These are phyloP conservation scores for Orius insidiosus DNA, from an alignment of 1,140 invertebrate genomes.

Conservation along the genomic window DNA sequence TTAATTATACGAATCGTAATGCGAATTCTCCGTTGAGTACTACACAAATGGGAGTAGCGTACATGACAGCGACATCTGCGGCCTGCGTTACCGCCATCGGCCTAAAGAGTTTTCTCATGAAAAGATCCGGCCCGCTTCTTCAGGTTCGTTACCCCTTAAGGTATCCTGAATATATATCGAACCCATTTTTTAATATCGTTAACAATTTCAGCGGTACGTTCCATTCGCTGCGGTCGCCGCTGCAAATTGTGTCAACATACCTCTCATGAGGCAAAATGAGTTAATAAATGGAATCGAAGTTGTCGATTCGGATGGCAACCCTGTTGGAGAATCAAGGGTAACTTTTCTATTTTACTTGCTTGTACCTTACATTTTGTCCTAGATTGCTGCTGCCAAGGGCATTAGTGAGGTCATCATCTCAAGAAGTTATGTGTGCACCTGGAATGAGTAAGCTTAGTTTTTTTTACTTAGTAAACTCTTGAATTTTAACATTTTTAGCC, in stretches of 20 bases:
- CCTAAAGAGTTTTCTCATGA: slow-evolving; percentile 43
- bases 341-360: background rate
- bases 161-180: background rate
- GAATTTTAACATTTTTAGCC: too few relatives aligned
- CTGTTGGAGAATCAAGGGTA: slow-evolving; percentile 47
- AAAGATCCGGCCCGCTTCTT: slow-evolving; percentile 32
- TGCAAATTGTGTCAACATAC: slow-evolving; percentile 85
- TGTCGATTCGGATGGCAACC: slow-evolving; percentile 48
- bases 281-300: slow-evolving; percentile 59
- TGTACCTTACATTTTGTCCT: slow-evolving; percentile 13
- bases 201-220: slow-evolving; percentile 40
- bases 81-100: slow-evolving; percentile 81
- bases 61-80: slow-evolving; percentile 77
- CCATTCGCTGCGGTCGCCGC: slow-evolving; percentile 77
- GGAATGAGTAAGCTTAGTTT: slow-evolving; percentile 61
- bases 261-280: slow-evolving; percentile 79
- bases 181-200: background rate
- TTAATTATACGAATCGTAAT: slow-evolving; percentile 85
- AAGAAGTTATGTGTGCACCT: slow-evolving; percentile 68
- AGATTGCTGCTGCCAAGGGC: slow-evolving; percentile 51
- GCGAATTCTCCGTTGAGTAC: slow-evolving; percentile 58
- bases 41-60: slow-evolving; percentile 73
- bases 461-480: background rate
- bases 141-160: slow-evolving; percentile 23
- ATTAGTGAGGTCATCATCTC: slow-evolving; percentile 75